phyloP scores from a whole-genome alignment of 2,888 invertebrate species.

The Caenorhabditis wallacei region DNA sequence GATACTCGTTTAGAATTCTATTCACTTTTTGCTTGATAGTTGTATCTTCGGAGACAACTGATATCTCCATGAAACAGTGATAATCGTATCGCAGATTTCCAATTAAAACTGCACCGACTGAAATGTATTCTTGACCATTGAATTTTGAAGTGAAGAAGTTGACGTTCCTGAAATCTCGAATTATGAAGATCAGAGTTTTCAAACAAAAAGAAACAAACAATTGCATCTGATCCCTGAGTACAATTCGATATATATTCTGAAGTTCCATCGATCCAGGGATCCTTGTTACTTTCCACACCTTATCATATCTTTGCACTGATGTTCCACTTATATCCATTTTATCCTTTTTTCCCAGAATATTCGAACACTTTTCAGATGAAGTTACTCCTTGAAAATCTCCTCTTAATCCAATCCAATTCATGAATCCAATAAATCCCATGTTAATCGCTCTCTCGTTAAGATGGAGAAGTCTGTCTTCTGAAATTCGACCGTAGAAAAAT shows the following conservation, averaged over 20 bases:
- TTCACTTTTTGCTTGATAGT: not conserved
- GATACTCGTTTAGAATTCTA: not conserved
- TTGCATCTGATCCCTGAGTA: not conserved
- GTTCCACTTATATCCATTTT: not conserved
- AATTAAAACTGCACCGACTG: constrained; percentile 18
- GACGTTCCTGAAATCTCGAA: constrained; percentile 41
- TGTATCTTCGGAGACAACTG: not conserved
- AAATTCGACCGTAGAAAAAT: not conserved
- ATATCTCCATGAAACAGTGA: not conserved
- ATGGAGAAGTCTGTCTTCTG: constrained; percentile 12
- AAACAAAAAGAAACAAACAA: not conserved
- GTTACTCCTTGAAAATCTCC: constrained; percentile 7
- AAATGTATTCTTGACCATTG: not conserved
- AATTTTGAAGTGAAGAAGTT: constrained; percentile 6
- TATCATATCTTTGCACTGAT: not conserved
- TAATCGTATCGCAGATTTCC: not conserved
- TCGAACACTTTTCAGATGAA: not conserved
- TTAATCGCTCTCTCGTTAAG: constrained; percentile 2
- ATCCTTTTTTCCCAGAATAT: not conserved
- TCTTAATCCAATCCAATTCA: constrained; percentile 13
- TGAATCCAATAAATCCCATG: constrained; percentile 12
- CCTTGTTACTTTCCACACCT: not conserved
- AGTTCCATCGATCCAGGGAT: not conserved
- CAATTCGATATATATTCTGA: constrained; percentile 4
- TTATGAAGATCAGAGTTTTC: not conserved